Percentiles rank a stretch among this genome's conserved stretches.
phyloP scores from a whole-genome alignment of 2,797 vertebrate genomes.

The Merluccius polli region DNA sequence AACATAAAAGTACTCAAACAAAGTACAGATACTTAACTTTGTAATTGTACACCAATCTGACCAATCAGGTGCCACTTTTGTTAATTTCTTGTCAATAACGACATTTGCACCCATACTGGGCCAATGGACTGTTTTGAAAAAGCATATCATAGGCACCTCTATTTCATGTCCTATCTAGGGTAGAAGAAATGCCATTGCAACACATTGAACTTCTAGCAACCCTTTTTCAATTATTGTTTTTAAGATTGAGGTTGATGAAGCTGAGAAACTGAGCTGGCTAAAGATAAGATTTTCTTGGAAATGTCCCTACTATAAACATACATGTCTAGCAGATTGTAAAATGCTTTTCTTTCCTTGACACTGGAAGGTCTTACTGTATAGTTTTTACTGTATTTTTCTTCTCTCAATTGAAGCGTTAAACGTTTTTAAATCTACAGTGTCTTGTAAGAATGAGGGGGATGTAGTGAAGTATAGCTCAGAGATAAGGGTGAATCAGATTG shows the following conservation, averaged over 20 bases:
- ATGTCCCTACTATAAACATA: neutral
- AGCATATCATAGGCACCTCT: neutral
- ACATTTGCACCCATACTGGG: too few relatives aligned
- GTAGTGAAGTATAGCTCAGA: neutral
- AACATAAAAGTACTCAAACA: too few relatives aligned
- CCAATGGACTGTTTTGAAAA: neutral
- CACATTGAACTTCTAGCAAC: neutral
- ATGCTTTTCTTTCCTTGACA: neutral
- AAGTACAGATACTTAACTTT: too few relatives aligned
- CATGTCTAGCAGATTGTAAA: neutral
- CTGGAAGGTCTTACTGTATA: neutral
- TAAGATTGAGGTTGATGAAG: neutral
- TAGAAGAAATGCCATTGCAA: neutral
- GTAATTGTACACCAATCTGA: too few relatives aligned
- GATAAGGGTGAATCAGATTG: constrained; percentile 17
- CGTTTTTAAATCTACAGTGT: neutral
- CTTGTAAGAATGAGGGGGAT: constrained; percentile 28
- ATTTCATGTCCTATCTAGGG: neutral
- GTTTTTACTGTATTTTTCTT: too few relatives aligned
- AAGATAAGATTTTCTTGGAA: neutral
- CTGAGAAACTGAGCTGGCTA: neutral
- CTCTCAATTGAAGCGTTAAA: too few relatives aligned
- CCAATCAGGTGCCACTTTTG: too few relatives aligned
- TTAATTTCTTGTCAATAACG: too few relatives aligned
- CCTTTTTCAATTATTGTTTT: neutral